These are phyloP conservation scores for Euphydryas editha DNA, from an alignment of 2,888 invertebrate species.

Conservation along the genomic window DNA sequence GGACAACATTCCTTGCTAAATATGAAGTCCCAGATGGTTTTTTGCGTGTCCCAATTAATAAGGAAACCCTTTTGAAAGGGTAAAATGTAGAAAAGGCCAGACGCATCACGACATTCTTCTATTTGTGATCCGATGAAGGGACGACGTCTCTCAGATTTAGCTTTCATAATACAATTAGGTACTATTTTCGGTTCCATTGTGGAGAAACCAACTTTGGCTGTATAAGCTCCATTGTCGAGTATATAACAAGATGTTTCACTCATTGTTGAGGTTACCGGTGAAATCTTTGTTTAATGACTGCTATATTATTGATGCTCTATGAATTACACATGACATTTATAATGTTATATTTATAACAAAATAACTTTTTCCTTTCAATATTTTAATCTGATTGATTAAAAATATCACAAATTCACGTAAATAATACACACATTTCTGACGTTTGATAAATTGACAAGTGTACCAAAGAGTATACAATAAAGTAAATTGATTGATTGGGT, in stretches of 20 bases:
- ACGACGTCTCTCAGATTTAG: constrained; percentile 96
- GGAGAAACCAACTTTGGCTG: constrained; percentile 93
- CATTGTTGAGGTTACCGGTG: constrained; percentile 53
- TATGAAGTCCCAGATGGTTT: constrained; percentile 97
- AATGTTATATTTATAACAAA: background rate
- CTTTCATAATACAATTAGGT: constrained; percentile 99
- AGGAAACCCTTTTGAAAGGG: constrained; percentile 98
- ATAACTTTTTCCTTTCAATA: background rate
- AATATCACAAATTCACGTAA: no score
- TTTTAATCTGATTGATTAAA: no score
- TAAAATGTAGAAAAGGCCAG: constrained; percentile 96
- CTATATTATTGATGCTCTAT: background rate
- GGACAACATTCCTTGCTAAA: constrained; percentile 94
- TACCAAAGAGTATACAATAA: no score
- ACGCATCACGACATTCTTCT: constrained; percentile 97
- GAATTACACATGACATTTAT: background rate
- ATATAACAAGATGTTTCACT: constrained; percentile 84
- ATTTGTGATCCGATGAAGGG: constrained; percentile 96
- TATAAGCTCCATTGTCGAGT: constrained; percentile 95
- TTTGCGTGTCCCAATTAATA: constrained; percentile 98
- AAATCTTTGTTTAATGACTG: background rate
- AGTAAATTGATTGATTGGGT: no score
- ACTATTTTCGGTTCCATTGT: constrained; percentile 88
- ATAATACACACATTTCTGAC: no score
- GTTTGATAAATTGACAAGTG: background rate